Evolutionary conservation across 2,113 vertebrate species (phyloP).

Genomic region (human (Homo sapiens)): GRCh38 chr4:43024001-43024500

Average conservation of each 20-base stretch:
- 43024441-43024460: not conserved
- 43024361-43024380: not conserved
- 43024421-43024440: fast-evolving
- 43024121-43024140: not conserved
- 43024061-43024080: not conserved
- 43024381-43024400: not conserved
- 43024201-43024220: not conserved
- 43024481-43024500: not conserved
- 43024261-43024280: not conserved
- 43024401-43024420: not conserved
- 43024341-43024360: not conserved
- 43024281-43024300: not conserved
- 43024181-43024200: not conserved
- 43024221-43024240: not conserved
- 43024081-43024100: not conserved
- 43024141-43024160: not conserved
- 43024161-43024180: not conserved
- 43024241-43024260: not conserved
- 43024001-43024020: not conserved
- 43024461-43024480: not conserved
- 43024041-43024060: not conserved
- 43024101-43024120: not conserved
- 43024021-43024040: not conserved
- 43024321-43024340: not conserved
- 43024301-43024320: not conserved